Conservation (phyloP, 2,797 vertebrate species). For the Pitangus sulphuratus region DNA sequence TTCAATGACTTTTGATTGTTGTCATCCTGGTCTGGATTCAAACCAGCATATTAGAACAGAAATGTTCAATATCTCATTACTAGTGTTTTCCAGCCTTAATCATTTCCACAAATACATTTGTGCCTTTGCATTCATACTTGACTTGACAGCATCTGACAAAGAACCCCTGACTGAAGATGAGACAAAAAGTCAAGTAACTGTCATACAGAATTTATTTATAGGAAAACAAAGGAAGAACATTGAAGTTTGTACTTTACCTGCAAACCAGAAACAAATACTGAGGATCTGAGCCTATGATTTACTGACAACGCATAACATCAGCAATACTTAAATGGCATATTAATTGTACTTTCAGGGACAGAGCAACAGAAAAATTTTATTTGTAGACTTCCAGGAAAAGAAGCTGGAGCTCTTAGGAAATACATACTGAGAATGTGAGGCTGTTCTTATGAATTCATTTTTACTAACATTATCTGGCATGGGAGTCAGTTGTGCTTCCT, state of each 20-base stretch:
- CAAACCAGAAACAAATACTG: not conserved
- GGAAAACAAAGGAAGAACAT: not conserved
- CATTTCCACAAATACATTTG: not conserved
- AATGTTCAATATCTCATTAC: conserved; percentile 8
- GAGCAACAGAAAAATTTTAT: not conserved
- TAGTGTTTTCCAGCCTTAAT: not conserved
- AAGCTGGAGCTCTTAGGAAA: not conserved
- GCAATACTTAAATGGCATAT: not conserved
- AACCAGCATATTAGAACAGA: not conserved
- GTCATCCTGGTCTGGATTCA: not conserved
- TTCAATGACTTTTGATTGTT: not conserved
- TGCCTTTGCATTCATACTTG: not conserved
- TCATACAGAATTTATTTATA: not conserved
- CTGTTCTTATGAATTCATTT: not conserved
- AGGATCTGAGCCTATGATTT: not conserved
- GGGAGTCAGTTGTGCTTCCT: not conserved
- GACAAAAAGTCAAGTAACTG: not conserved
- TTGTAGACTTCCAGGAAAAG: not conserved
- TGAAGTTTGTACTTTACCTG: not conserved
- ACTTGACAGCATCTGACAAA: not conserved
- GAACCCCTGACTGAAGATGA: not conserved
- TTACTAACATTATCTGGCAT: not conserved
- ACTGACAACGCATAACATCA: not conserved
- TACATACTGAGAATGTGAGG: not conserved
- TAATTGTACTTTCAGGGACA: not conserved